phyloP scores from a whole-genome alignment of 1,140 invertebrate genomes.

The Musca domestica region DNA sequence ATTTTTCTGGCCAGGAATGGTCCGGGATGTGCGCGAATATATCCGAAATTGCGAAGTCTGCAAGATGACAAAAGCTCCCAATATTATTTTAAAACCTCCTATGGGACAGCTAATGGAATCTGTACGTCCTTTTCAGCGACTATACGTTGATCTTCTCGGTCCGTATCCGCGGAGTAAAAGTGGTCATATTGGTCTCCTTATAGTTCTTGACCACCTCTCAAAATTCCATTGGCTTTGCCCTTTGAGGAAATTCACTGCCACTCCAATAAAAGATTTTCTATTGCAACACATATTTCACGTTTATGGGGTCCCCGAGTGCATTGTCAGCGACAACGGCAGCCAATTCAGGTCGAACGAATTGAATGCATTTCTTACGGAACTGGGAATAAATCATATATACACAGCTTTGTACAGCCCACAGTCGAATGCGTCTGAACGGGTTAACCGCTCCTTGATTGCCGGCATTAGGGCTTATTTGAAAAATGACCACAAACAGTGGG shows the following conservation, averaged over 20 bases:
- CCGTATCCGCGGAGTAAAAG: conserved; percentile 20
- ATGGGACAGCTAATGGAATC: background rate
- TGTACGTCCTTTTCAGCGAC: background rate
- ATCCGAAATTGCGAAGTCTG: conserved; percentile 4
- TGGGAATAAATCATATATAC: background rate
- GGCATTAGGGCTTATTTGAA: conserved; percentile 12
- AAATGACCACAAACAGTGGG: background rate
- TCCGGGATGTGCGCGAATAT: conserved; percentile 13
- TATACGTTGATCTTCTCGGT: conserved; percentile 16
- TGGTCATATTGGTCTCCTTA: conserved; percentile 13
- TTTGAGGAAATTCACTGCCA: conserved; percentile 5
- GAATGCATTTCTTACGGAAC: background rate
- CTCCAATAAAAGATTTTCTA: background rate
- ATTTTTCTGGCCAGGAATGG: conserved; percentile 16
- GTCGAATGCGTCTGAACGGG: background rate
- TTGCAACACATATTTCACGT: background rate
- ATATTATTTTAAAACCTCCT: conserved; percentile 3
- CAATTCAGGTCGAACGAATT: background rate
- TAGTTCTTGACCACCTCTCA: conserved; percentile 15
- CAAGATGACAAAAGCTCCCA: background rate
- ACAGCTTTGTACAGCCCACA: background rate
- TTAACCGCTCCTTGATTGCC: background rate
- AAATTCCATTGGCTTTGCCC: conserved; percentile 23
- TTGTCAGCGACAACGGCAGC: conserved; percentile 1
- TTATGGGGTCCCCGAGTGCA: too few relatives aligned